Evolutionary conservation across 2,113 vertebrate species (phyloP).

Genomic region (Mastomys coucha): DNA sequence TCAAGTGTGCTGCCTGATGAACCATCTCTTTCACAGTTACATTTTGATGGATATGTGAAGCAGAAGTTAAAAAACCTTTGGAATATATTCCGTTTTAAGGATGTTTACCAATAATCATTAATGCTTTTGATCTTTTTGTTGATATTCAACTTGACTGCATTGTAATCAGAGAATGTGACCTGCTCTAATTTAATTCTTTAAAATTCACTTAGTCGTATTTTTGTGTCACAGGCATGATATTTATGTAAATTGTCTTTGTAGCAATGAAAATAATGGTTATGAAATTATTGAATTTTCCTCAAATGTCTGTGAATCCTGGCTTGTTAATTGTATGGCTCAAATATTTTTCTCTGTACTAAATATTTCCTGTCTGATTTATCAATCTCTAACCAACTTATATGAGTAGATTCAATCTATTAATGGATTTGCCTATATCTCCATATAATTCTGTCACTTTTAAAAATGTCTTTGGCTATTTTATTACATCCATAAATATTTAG

Average conservation of each 20-base stretch:
- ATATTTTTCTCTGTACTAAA: slow-evolving; percentile 3
- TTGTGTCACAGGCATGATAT: neutral
- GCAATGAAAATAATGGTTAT: slow-evolving; percentile 40
- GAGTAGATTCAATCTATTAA: neutral
- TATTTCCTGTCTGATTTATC: slow-evolving; percentile 22
- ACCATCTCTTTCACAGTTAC: too few relatives aligned
- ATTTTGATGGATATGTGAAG: neutral
- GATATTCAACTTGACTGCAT: neutral
- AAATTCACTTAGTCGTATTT: slow-evolving; percentile 41
- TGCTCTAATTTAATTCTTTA: neutral
- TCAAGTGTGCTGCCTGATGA: neutral
- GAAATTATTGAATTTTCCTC: slow-evolving; percentile 36
- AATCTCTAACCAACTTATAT: slow-evolving; percentile 12
- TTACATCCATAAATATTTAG: slow-evolving; percentile 61
- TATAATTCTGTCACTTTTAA: slow-evolving; percentile 29
- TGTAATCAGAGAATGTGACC: neutral
- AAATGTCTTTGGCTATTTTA: slow-evolving; percentile 58
- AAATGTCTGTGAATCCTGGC: neutral
- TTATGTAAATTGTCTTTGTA: slow-evolving; percentile 2
- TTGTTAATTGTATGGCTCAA: slow-evolving; percentile 41
- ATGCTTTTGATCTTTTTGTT: neutral
- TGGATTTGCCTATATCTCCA: neutral
- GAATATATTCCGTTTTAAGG: neutral
- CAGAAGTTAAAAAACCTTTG: neutral
- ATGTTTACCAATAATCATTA: neutral